These are phyloP conservation scores for Solenopsis invicta DNA, from an alignment of 1,140 invertebrate species.

Conservation along the genomic window DNA sequence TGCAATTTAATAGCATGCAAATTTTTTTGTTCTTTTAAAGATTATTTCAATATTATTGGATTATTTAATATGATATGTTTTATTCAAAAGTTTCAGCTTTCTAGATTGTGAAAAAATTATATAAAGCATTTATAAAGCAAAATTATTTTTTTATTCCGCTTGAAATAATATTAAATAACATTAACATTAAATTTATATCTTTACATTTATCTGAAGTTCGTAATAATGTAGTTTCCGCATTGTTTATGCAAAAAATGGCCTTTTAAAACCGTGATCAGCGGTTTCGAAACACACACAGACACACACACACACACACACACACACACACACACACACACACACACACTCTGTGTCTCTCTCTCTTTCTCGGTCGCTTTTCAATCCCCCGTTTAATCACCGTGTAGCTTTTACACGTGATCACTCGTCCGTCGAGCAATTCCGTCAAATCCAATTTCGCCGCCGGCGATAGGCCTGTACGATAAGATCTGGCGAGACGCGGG, in stretches of 20 bases:
- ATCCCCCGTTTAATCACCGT: slow-evolving; percentile 43
- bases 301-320: no score
- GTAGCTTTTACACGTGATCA: slow-evolving; percentile 44
- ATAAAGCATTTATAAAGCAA: not conserved
- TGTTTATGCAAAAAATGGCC: not conserved
- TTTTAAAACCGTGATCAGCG: not conserved
- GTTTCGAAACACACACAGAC: not conserved
- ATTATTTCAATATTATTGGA: slow-evolving; percentile 17
- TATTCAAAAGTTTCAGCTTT: not conserved
- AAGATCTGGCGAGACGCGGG: slow-evolving; percentile 63
- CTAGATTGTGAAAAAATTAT: not conserved
- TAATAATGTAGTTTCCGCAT: not conserved
- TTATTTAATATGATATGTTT: not conserved
- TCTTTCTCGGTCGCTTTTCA: not conserved
- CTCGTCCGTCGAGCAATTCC: slow-evolving; percentile 28
- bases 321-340: no score
- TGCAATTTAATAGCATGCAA: not conserved
- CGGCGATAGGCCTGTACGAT: slow-evolving; percentile 43
- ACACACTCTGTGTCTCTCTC: not conserved
- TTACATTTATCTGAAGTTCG: no score
- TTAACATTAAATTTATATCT: not conserved
- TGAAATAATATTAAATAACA: not conserved
- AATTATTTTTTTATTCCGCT: not conserved
- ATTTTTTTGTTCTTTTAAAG: not conserved
- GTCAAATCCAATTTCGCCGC: slow-evolving; percentile 56